These are phyloP conservation scores for Coturnix japonica DNA, from an alignment of 2,113 vertebrate genomes.

Conservation along the genomic window DNA sequence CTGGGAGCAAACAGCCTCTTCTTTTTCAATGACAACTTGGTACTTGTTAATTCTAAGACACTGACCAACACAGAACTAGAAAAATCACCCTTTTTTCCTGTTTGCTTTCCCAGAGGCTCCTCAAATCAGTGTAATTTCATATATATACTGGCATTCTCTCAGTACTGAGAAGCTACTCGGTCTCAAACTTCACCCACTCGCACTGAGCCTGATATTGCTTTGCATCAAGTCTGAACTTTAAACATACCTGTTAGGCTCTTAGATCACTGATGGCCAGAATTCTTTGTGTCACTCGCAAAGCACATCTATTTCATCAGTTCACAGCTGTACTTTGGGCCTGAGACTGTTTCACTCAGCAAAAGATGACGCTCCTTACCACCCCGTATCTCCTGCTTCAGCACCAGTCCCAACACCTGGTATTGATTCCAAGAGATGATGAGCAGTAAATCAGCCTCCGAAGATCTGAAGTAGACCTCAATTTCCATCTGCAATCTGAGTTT, in stretches of 20 bases:
- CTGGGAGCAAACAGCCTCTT: background rate
- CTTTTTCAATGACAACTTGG: background rate
- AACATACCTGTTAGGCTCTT: background rate
- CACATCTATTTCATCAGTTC: background rate
- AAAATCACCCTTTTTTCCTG: background rate
- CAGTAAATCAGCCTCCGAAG: background rate
- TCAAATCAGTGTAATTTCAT: background rate
- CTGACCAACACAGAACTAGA: background rate
- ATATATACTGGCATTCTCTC: accelerated
- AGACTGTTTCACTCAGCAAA: background rate
- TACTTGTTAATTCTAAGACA: background rate
- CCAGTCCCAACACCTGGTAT: accelerated
- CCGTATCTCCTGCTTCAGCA: background rate
- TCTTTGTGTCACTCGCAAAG: background rate
- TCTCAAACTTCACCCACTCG: background rate
- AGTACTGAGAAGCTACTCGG: background rate
- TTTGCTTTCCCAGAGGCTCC: background rate
- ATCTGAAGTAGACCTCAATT: background rate
- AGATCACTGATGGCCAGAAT: background rate
- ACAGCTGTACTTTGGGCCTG: background rate
- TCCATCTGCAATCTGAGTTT: background rate
- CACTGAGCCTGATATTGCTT: background rate
- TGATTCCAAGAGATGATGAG: background rate
- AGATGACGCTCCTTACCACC: background rate
- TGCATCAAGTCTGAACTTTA: background rate